Evolutionary conservation across 2,113 vertebrate species (phyloP).

Genomic region (Megatriorchis doriae): DNA sequence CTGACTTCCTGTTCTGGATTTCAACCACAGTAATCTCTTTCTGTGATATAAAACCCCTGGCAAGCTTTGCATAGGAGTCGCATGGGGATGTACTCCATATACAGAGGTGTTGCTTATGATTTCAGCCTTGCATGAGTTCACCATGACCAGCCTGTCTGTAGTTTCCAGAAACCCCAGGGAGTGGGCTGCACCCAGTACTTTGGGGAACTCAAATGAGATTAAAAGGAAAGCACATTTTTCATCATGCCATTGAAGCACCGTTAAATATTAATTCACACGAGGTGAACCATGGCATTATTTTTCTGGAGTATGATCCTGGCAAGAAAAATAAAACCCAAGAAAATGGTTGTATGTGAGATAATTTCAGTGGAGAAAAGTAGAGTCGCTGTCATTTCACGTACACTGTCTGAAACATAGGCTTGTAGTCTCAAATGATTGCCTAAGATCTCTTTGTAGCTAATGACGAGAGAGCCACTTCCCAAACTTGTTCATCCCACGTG

Average conservation of each 20-base stretch:
- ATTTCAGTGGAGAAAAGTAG: not conserved
- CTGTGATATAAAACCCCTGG: not conserved
- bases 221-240: not conserved
- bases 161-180: not conserved
- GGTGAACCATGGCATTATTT: not conserved
- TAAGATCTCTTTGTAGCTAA: not conserved
- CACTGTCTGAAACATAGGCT: not conserved
- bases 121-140: not conserved
- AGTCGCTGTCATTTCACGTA: not conserved
- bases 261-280: not conserved
- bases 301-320: not conserved
- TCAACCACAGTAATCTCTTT: not conserved
- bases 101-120: not conserved
- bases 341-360: not conserved
- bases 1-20: not conserved
- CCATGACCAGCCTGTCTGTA: not conserved
- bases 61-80: not conserved
- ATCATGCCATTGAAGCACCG: not conserved
- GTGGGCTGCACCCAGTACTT: not conserved
- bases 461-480: not conserved
- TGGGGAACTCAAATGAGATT: not conserved
- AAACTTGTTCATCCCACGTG: not conserved
- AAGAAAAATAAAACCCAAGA: not conserved
- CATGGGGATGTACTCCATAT: not conserved
- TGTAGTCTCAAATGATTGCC: not conserved